These are phyloP conservation scores for Blera fallax DNA, from an alignment of 2,888 invertebrate genomes.

Conservation along the genomic window DNA sequence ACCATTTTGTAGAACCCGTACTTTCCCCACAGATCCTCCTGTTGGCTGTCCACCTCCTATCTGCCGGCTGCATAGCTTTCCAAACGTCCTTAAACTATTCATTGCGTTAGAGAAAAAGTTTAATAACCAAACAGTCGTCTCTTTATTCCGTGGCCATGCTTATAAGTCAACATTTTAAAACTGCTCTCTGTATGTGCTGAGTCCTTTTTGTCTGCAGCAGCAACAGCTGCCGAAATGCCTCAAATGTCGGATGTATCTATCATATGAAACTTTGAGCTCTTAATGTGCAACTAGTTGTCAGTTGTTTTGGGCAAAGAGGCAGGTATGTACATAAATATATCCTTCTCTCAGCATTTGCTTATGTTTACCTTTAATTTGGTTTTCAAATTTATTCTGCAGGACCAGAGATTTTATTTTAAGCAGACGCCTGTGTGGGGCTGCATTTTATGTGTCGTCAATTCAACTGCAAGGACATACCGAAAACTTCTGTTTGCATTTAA, in stretches of 20 bases:
- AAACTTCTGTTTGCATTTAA: slow-evolving; percentile 26
- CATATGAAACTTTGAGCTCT: slow-evolving; percentile 36
- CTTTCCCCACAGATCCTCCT: not conserved
- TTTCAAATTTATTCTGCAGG: slow-evolving; percentile 67
- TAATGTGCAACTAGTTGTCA: slow-evolving; percentile 64
- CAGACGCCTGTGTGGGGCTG: slow-evolving; percentile 7
- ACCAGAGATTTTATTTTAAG: slow-evolving; percentile 38
- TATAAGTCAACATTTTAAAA: slow-evolving; percentile 55
- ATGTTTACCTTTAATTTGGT: slow-evolving; percentile 71
- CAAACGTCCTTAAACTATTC: slow-evolving; percentile 14
- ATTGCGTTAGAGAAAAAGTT: slow-evolving; percentile 21
- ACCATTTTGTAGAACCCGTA: slow-evolving; percentile 5
- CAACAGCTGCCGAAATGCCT: slow-evolving; percentile 38
- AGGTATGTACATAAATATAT: slow-evolving; percentile 34
- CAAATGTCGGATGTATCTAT: not conserved
- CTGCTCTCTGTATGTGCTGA: not conserved
- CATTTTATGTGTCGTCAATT: not conserved
- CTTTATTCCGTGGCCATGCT: slow-evolving; percentile 36
- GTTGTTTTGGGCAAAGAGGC: slow-evolving; percentile 16
- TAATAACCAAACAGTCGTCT: slow-evolving; percentile 43
- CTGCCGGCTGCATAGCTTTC: not conserved
- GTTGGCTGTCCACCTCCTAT: not conserved
- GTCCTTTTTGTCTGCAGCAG: slow-evolving; percentile 26
- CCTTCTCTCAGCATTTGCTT: slow-evolving; percentile 15
- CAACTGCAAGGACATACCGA: slow-evolving; percentile 7